A percentile compares a stretch with the other conserved stretches of the same genome.
Conservation (phyloP, 2,888 invertebrate species). For the Stomorhina lunata region DNA sequence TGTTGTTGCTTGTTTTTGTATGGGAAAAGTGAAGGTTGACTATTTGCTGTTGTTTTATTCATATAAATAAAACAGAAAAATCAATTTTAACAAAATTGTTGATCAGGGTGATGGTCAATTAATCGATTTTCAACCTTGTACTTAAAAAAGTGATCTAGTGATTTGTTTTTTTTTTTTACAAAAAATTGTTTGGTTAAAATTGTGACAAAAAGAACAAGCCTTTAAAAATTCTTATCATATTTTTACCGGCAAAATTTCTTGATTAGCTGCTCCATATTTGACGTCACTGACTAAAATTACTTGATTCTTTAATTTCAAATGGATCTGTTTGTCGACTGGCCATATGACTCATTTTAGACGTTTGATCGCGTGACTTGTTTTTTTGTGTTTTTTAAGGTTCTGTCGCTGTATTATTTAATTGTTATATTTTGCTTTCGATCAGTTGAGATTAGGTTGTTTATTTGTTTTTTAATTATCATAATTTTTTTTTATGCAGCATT, state of each 20-base stretch:
- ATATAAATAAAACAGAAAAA: not conserved
- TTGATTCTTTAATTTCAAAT: conserved; percentile 8
- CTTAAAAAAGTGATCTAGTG: not conserved
- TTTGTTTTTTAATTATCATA: conserved; percentile 27
- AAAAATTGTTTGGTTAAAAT: no score
- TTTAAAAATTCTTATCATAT: conserved; percentile 15
- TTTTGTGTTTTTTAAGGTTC: not conserved
- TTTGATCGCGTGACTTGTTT: conserved; percentile 53
- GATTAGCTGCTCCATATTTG: conserved; percentile 11
- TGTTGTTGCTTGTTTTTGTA: not conserved
- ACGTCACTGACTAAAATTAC: conserved; percentile 34
- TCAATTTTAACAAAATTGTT: not conserved
- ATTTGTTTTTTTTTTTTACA: no score
- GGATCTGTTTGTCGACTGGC: not conserved
- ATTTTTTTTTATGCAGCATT: conserved; percentile 9
- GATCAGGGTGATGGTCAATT: conserved; percentile 48
- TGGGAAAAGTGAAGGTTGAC: conserved; percentile 34
- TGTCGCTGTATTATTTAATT: not conserved
- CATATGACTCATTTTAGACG: conserved; percentile 35
- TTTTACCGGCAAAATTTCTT: conserved; percentile 16
- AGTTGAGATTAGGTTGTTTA: not conserved
- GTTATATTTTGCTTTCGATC: not conserved
- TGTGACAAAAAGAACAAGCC: not conserved
- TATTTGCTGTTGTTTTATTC: conserved; percentile 12
- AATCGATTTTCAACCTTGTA: conserved; percentile 29